Base-by-base conservation (phyloP, 2,113 vertebrate species). In the Aegithalos caudatus region DNA sequence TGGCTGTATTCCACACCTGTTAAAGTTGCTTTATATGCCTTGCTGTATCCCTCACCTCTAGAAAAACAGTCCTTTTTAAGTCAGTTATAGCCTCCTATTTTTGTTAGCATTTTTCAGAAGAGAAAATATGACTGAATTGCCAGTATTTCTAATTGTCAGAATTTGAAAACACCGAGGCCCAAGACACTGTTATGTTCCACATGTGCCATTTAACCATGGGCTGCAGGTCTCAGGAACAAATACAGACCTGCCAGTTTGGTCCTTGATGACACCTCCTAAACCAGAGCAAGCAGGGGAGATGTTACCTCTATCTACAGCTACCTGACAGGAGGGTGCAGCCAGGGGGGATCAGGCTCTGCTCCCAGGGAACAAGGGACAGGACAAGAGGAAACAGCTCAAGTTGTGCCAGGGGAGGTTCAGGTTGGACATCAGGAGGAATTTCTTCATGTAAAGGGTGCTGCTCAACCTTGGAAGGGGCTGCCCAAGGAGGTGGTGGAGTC, bases 311-410 rank as follows among this genome's bases (percentile, higher is more conserved):
- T 14, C n/a, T n/a, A 40, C 20, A 56, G 8, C 11, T 40, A 3
- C 42, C 35, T 35, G 31, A 35, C 6, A 79, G 24, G 40, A 47
- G 24, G 25, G 7, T 47, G 57, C 20, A 62, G 29, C 56, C 20
- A 17, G 29, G 7, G 12, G 25, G 19, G 14, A 1, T 27, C 0
- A 0, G 17, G 24, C 21, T 48, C 20, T 48, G 50, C 20, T 56
- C 57, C 29, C 35, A 71, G 14, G 31, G 3, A 56, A 35, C 25
- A 35, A 45, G 19, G n/a, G 24, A 70, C 45, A 53, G 28, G 28
- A n/a, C 11, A 37, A 22, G 48, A 69, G 28, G 53, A 69, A 60
- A 77, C 0, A 1, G 27, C 40, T 47, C 48, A 40, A 10, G 17
- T 2, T 56, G 14, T 35, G 31, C 25, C 57, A 71, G 11, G 17